Conservation (phyloP, 1,140 invertebrate genomes). For the Brachystomella parvula region DNA sequence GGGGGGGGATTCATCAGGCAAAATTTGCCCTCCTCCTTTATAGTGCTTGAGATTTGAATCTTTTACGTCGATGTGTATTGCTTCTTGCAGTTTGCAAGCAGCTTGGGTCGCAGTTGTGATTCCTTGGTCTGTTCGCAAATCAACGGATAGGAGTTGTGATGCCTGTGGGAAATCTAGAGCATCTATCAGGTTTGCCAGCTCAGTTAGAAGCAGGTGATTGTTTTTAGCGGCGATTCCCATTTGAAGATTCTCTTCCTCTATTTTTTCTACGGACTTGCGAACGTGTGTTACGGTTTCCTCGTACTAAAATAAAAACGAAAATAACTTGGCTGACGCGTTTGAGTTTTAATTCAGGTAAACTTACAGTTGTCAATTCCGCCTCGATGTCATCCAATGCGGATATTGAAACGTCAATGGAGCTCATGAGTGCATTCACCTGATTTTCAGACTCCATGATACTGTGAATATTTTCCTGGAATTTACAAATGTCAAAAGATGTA, state of each 20-base stretch:
- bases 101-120: conserved; percentile 68
- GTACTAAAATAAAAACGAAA: no score
- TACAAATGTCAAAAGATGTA: background rate
- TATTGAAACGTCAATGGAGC: conserved; percentile 70
- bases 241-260: conserved; percentile 83
- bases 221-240: conserved; percentile 80
- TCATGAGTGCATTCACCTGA: conserved; percentile 75
- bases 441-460: conserved; percentile 73
- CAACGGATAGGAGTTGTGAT: conserved; percentile 66
- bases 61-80: conserved; percentile 29
- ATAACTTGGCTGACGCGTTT: no score
- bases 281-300: conserved; percentile 73
- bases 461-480: conserved; percentile 65
- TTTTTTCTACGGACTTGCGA: conserved; percentile 74
- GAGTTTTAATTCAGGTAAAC: no score
- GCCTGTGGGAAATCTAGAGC: conserved; percentile 63
- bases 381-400: conserved; percentile 68
- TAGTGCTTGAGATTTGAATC: background rate
- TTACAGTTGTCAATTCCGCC: conserved; percentile 57
- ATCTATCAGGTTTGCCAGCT: conserved; percentile 73
- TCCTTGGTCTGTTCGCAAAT: conserved; percentile 63
- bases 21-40: background rate
- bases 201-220: conserved; percentile 65
- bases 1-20: background rate
- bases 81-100: conserved; percentile 28